phyloP scores from a whole-genome alignment of 2,113 vertebrate genomes.

The Cromileptes altivelis region DNA sequence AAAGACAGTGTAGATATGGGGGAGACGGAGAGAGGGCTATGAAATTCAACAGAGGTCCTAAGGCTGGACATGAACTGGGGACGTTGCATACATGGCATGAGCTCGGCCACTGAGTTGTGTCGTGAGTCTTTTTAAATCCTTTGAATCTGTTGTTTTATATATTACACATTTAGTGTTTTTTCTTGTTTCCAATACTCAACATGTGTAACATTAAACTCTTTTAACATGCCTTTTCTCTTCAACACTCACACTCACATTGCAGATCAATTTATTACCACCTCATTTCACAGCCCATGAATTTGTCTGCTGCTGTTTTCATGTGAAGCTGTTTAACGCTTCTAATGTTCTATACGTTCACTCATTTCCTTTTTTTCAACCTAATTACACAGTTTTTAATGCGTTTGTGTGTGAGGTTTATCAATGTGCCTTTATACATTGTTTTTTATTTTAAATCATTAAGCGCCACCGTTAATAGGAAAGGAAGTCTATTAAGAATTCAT shows the following conservation, averaged over 20 bases:
- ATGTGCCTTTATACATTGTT: not conserved
- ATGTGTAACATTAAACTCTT: not conserved
- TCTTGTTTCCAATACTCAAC: not conserved
- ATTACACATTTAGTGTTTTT: not conserved
- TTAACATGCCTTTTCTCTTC: not conserved
- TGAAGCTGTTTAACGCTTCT: slow-evolving; percentile 20
- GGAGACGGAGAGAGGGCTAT: no score
- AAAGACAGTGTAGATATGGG: no score
- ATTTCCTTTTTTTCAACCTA: not conserved
- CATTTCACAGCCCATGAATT: slow-evolving; percentile 28
- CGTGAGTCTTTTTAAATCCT: not conserved
- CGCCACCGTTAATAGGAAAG: not conserved
- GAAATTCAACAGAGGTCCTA: no score
- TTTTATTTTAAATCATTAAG: not conserved
- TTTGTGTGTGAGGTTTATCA: slow-evolving; percentile 12
- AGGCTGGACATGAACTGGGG: no score
- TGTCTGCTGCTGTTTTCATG: not conserved
- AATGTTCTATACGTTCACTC: not conserved
- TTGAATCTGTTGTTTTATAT: not conserved
- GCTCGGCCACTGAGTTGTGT: no score
- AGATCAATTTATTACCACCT: slow-evolving; percentile 4
- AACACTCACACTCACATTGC: not conserved
- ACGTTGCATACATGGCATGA: no score
- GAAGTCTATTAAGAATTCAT: not conserved
- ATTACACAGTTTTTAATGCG: not conserved